Conservation (phyloP, 2,888 invertebrate genomes). For the Belgica antarctica region DNA sequence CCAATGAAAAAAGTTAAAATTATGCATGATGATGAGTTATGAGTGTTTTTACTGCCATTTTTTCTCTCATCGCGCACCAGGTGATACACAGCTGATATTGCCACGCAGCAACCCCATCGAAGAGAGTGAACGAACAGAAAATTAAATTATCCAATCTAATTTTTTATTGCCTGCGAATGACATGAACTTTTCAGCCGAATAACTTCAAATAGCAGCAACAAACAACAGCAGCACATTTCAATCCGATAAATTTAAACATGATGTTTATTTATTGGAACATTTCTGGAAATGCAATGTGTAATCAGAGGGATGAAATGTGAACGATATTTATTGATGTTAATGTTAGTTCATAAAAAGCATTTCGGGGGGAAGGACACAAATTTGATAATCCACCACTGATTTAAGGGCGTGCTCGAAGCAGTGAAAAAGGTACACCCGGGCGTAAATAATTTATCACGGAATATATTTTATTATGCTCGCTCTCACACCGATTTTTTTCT, state of each 20-base stretch:
- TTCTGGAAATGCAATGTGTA: slow-evolving; percentile 7
- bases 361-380: slow-evolving; percentile 10
- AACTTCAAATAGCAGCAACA: not conserved
- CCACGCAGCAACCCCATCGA: not conserved
- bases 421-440: slow-evolving; percentile 2
- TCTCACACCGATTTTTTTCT: too few relatives aligned
- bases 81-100: slow-evolving; percentile 40
- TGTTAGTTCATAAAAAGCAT: slow-evolving; percentile 3
- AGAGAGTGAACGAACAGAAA: slow-evolving; percentile 3
- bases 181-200: slow-evolving; percentile 34
- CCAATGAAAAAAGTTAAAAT: slow-evolving; percentile 19
- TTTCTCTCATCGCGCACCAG: slow-evolving; percentile 35
- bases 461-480: slow-evolving; percentile 21
- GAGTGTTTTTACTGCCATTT: too few relatives aligned
- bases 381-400: slow-evolving; percentile 41
- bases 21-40: slow-evolving; percentile 42
- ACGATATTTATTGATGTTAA: not conserved
- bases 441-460: slow-evolving; percentile 35
- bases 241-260: slow-evolving; percentile 26
- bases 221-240: not conserved
- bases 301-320: not conserved
- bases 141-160: slow-evolving; percentile 27
- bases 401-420: slow-evolving; percentile 32
- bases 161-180: slow-evolving; percentile 40
- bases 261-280: slow-evolving; percentile 34